Conservation (phyloP, 2,113 vertebrate species). For the Trogon surrucura region DNA sequence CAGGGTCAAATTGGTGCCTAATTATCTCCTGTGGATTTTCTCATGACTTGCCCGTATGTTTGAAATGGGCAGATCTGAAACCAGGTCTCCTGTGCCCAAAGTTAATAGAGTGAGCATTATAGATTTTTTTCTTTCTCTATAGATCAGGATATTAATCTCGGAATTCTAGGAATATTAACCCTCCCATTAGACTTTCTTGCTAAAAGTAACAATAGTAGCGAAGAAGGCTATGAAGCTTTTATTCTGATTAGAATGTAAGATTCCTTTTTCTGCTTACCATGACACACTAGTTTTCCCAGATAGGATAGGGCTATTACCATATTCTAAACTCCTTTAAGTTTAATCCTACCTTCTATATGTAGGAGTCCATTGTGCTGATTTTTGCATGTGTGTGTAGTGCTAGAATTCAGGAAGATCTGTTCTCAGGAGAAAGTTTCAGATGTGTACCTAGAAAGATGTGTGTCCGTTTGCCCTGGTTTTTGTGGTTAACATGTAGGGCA, state of each 20-base stretch:
- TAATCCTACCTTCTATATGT: neutral
- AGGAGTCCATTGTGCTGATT: rapidly evolving
- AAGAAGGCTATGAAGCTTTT: neutral
- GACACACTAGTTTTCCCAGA: neutral
- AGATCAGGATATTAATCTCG: neutral
- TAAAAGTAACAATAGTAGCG: neutral
- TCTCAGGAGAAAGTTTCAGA: neutral
- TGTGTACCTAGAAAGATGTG: neutral
- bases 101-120: neutral
- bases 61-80: neutral
- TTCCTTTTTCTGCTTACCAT: neutral
- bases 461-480: neutral
- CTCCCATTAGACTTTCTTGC: neutral
- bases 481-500: neutral
- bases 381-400: neutral
- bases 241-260: neutral
- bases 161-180: neutral
- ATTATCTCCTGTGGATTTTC: neutral
- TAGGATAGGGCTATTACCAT: neutral
- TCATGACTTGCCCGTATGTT: neutral
- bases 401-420: neutral
- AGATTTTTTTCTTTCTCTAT: neutral
- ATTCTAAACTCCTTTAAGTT: neutral
- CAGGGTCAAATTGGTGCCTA: neutral
- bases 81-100: neutral